These are phyloP conservation scores for Andrena camellia DNA, from an alignment of 2,888 invertebrate genomes.

Conservation along the genomic window DNA sequence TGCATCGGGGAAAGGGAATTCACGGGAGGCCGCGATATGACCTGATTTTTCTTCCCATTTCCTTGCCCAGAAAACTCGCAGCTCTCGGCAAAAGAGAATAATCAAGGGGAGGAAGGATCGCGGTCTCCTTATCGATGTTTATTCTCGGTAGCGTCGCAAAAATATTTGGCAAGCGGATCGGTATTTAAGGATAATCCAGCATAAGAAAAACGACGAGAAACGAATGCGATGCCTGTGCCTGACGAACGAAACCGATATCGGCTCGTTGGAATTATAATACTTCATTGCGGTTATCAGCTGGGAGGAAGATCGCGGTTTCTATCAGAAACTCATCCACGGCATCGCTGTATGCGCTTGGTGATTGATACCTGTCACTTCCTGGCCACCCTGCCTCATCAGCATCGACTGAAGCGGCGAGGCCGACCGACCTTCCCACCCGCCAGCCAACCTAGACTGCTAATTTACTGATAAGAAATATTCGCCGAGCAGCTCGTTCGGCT, in stretches of 20 bases:
- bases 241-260: slow-evolving; percentile 19
- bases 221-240: too few relatives aligned
- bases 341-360: slow-evolving; percentile 68
- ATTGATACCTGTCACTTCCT: slow-evolving; percentile 79
- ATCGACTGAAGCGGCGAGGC: slow-evolving; percentile 71
- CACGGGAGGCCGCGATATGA: slow-evolving; percentile 31
- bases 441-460: slow-evolving; percentile 76
- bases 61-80: not conserved
- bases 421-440: slow-evolving; percentile 68
- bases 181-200: too few relatives aligned
- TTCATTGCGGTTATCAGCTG: slow-evolving; percentile 37
- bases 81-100: not conserved
- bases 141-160: too few relatives aligned
- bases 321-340: slow-evolving; percentile 68
- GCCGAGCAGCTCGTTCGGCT: slow-evolving; percentile 62
- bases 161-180: too few relatives aligned
- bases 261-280: slow-evolving; percentile 21
- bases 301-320: slow-evolving; percentile 45
- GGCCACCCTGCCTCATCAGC: slow-evolving; percentile 81
- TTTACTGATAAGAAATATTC: slow-evolving; percentile 83
- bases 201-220: too few relatives aligned
- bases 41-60: slow-evolving; percentile 52
- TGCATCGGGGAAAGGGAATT: slow-evolving; percentile 13
- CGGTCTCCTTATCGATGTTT: too few relatives aligned
- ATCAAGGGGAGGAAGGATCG: too few relatives aligned